Base-by-base conservation (phyloP, 2,888 invertebrate species). In the Calameuta filiformis region DNA sequence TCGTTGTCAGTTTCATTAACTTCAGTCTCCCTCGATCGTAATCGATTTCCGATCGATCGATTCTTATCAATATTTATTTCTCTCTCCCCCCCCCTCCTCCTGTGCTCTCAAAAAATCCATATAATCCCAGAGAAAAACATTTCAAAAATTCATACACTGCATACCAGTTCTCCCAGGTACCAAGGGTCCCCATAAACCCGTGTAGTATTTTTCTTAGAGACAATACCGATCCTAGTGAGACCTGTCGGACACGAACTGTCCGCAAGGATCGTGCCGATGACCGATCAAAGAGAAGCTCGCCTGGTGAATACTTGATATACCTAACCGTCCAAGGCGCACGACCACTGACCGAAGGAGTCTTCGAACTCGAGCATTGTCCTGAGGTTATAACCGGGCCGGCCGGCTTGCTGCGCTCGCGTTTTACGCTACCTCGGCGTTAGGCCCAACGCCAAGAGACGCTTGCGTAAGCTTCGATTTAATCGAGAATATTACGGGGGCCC, bases 231-330 rank as follows among this genome's bases (percentile, higher is more conserved):
- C 56, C 56, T 23, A 56, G 56, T 12, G 4, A 56, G 56, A 56
- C 56, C 15, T 23, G 23, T 56, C 56, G 56, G 23, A 56, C 56
- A 56, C 15, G 15, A 23, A 23, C 23, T 56, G 56, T 56, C 56
- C 30, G 75, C 86, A 85, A 87, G 88, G 89, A 87, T 90, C 90
- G 89, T 89, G 89, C 89, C 90, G 90, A 89, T 90, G 90, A 90
- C 90, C 90, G 89, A 90, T 90, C 90, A 89, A 88, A 90, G 85
- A 87, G 85, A 85, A 86, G 85, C 86, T 88, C 85, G 89, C 86
- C 87, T 84, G 85, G 86, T 88, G 90, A 90, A 91, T 91, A 89
- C 89, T 81, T 82, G 90, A 91, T 89, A 91, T 89, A 88, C 86
- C 87, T 89, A 90, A 90, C 89, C 89, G 89, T 90, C 85, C 87